phyloP scores from a whole-genome alignment of 2,797 vertebrate genomes.

The Fratercula arctica region DNA sequence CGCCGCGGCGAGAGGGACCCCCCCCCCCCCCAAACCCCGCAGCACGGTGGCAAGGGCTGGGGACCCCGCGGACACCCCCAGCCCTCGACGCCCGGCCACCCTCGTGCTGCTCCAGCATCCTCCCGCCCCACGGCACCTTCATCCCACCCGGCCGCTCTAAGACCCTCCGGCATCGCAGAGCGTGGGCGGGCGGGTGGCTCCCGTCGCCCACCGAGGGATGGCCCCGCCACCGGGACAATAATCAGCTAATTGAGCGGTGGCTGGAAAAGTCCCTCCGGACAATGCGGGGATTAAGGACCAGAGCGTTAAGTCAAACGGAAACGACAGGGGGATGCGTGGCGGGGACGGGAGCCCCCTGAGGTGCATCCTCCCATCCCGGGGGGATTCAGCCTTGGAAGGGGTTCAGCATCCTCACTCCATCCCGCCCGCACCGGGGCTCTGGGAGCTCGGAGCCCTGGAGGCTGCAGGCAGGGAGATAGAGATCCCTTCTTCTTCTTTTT shows the following conservation, averaged over 20 bases:
- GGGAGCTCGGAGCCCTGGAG: neutral
- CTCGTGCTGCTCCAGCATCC: rapidly evolving
- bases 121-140: rapidly evolving
- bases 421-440: rapidly evolving
- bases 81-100: rapidly evolving
- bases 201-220: neutral
- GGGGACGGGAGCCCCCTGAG: neutral
- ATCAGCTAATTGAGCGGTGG: constrained; percentile 25
- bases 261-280: constrained; percentile 20
- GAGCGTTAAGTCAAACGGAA: neutral
- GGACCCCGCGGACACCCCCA: rapidly evolving
- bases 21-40: rapidly evolving
- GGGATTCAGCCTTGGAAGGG: neutral
- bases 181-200: neutral
- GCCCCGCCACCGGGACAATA: neutral
- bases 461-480: neutral
- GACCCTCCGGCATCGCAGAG: neutral
- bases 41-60: neutral
- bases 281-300: neutral
- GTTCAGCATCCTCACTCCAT: neutral
- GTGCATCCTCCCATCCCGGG: neutral
- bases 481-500: neutral
- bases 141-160: rapidly evolving
- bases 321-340: neutral
- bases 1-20: rapidly evolving